A percentile compares a stretch with the other conserved stretches of the same genome.
Evolutionary conservation across 1,140 invertebrate genomes (phyloP).

Genomic region (Lepidurus packardi): DNA sequence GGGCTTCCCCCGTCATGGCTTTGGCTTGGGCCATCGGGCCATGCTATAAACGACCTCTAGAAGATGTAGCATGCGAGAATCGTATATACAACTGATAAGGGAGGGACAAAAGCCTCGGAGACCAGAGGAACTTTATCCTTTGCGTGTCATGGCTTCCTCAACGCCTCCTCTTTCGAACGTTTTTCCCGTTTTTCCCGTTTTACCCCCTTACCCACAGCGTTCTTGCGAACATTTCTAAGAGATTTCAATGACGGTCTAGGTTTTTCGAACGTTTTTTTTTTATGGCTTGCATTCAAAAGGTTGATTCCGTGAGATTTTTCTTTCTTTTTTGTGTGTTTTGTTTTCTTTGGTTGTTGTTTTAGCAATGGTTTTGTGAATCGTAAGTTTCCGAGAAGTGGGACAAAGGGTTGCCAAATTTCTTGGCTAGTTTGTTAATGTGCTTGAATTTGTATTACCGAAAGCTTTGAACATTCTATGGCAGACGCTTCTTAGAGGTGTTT

Average conservation of each 20-base stretch:
- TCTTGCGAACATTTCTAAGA: neutral
- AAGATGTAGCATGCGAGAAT: constrained; percentile 19
- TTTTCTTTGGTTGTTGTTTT: too few species aligned
- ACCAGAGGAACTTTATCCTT: constrained; percentile 14
- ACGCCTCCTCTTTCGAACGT: neutral
- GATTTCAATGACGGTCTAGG: neutral
- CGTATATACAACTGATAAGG: constrained; percentile 16
- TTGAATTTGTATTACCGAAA: too few species aligned
- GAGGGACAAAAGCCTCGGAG: constrained; percentile 9
- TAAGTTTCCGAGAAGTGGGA: too few species aligned
- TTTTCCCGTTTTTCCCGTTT: neutral
- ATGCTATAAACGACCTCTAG: constrained; percentile 3
- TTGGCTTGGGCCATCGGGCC: neutral
- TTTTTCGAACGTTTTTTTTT: too few species aligned
- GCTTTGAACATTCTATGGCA: too few species aligned
- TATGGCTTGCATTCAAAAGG: too few species aligned
- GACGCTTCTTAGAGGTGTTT: too few species aligned
- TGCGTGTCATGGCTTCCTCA: neutral
- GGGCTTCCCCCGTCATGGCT: neutral
- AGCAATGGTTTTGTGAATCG: too few species aligned
- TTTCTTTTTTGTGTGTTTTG: too few species aligned
- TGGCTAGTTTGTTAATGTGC: too few species aligned
- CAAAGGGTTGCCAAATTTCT: too few species aligned
- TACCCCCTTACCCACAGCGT: neutral
- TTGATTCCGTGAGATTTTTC: too few species aligned